phyloP scores from a whole-genome alignment of 2,113 vertebrate species.

The Chascanopsetta lugubris region DNA sequence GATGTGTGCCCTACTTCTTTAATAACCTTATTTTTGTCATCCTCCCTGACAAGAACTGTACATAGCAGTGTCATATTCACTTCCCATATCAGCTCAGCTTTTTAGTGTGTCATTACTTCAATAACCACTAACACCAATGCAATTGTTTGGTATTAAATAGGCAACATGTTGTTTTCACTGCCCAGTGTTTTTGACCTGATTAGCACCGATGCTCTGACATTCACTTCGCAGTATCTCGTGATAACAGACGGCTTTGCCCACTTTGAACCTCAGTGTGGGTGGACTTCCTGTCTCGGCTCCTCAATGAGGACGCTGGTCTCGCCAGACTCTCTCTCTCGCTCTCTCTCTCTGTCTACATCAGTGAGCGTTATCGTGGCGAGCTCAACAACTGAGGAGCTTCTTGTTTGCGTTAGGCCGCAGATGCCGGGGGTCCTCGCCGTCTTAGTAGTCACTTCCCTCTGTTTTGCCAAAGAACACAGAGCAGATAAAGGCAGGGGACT shows the following conservation, averaged over 20 bases:
- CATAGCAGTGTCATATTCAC: background rate
- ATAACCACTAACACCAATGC: background rate
- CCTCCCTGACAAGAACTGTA: background rate
- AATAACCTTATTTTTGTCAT: constrained; percentile 1
- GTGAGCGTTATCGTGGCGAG: constrained; percentile 56
- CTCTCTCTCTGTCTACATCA: constrained; percentile 40
- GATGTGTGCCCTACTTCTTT: constrained; percentile 24
- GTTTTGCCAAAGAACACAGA: constrained; percentile 91
- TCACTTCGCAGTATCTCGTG: constrained; percentile 47
- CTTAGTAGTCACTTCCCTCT: constrained; percentile 88
- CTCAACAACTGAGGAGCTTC: constrained; percentile 41
- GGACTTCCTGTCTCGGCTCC: constrained; percentile 73
- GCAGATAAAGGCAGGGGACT: constrained; percentile 78
- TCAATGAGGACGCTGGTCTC: constrained; percentile 28
- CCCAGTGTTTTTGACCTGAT: constrained; percentile 33
- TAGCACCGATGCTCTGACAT: constrained; percentile 17
- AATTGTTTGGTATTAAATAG: background rate
- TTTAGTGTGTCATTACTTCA: background rate
- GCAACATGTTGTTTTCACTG: background rate
- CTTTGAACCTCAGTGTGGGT: constrained; percentile 59
- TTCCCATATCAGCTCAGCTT: background rate
- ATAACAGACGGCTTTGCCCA: constrained; percentile 52
- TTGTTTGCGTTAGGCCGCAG: constrained; percentile 61
- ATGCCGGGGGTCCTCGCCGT: constrained; percentile 73
- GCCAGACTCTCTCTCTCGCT: constrained; percentile 34